Percentiles rank a stretch among this genome's conserved stretches.
phyloP scores from a whole-genome alignment of 2,113 vertebrate genomes.

The Psittacus erithacus region DNA sequence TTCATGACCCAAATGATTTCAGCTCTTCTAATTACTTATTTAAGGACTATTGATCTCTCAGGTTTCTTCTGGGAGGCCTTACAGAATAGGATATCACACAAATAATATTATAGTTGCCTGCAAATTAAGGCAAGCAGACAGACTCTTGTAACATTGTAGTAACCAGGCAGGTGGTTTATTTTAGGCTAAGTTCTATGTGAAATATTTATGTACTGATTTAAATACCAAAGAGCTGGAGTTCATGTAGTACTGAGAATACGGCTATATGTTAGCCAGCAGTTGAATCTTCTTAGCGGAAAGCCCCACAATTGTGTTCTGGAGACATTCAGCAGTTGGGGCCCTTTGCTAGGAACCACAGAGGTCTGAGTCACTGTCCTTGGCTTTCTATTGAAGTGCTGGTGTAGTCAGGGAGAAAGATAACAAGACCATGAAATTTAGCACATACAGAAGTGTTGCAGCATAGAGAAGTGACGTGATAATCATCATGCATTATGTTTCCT shows the following conservation, averaged over 20 bases:
- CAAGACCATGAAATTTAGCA: neutral
- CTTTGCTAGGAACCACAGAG: neutral
- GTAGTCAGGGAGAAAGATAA: neutral
- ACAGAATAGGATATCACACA: slow-evolving; percentile 35
- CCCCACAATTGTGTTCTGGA: neutral
- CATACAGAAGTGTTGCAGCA: neutral
- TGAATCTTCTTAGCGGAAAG: neutral
- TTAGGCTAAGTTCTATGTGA: slow-evolving; percentile 55
- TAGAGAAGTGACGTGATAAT: neutral
- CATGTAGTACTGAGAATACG: neutral
- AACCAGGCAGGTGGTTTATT: slow-evolving; percentile 68
- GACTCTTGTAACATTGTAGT: slow-evolving; percentile 40
- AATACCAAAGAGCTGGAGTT: slow-evolving; percentile 48
- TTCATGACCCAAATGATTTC: slow-evolving; percentile 57
- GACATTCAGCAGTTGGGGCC: neutral
- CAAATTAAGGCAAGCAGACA: slow-evolving; percentile 43
- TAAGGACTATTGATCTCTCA: slow-evolving; percentile 73
- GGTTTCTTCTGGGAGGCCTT: slow-evolving; percentile 58
- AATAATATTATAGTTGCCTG: slow-evolving; percentile 19
- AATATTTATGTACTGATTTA: slow-evolving; percentile 74
- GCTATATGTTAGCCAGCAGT: neutral
- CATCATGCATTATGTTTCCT: neutral
- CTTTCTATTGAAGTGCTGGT: neutral
- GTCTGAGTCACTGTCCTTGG: neutral
- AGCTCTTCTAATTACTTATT: slow-evolving; percentile 77